Evolutionary conservation across 2,113 vertebrate species (phyloP).

Genomic region (Macquaria ambigua): DNA sequence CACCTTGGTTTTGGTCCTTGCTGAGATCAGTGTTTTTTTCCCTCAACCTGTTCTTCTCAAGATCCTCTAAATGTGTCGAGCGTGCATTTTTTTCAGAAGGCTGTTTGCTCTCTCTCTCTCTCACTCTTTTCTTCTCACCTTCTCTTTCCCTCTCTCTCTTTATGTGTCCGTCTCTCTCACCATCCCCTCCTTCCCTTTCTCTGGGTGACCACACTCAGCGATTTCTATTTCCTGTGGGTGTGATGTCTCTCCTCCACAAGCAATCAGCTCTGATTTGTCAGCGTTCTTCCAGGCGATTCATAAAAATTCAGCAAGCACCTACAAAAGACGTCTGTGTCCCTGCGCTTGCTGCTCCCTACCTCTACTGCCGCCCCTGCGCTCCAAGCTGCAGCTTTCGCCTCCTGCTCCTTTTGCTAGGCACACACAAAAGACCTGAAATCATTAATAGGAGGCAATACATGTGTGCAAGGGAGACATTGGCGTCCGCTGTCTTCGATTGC

Average conservation of each 20-base stretch:
- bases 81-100: constrained; percentile 81
- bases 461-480: constrained; percentile 22
- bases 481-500: constrained; percentile 13
- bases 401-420: constrained; percentile 44
- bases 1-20: constrained; percentile 84
- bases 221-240: constrained; percentile 88
- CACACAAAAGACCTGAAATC: constrained; percentile 49
- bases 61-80: constrained; percentile 84
- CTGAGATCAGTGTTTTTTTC: constrained; percentile 81
- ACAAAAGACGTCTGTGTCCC: constrained; percentile 78
- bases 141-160: constrained; percentile 44
- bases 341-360: constrained; percentile 53
- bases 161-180: constrained; percentile 58
- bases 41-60: constrained; percentile 75
- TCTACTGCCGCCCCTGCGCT: constrained; percentile 42
- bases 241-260: constrained; percentile 86
- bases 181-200: constrained; percentile 70
- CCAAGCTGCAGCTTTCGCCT: constrained; percentile 47
- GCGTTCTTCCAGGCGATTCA: constrained; percentile 85
- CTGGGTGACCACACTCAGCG: constrained; percentile 84
- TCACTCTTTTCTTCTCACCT: constrained; percentile 30
- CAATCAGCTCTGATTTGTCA: constrained; percentile 88
- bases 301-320: constrained; percentile 85
- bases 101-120: constrained; percentile 59
- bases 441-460: constrained; percentile 37